Evolutionary conservation across 1,140 invertebrate species (phyloP).

Genomic region (Brachionus rubens): DNA sequence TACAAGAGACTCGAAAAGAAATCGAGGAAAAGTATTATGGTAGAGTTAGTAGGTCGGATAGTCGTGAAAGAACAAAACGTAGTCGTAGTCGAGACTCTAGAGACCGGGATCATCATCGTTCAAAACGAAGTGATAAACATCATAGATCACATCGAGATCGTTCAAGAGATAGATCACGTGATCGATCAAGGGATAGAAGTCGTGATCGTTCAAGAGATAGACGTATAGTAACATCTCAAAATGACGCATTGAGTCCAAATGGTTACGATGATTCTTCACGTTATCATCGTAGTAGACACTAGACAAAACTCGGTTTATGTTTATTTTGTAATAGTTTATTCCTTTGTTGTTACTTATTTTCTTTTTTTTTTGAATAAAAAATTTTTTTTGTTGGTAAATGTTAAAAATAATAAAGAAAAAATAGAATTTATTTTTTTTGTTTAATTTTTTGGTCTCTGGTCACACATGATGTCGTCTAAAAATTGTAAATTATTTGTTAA

Average conservation of each 20-base stretch:
- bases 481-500: too few relatives aligned
- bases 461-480: too few relatives aligned
- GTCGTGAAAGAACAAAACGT: slow-evolving; percentile 10
- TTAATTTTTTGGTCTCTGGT: too few relatives aligned
- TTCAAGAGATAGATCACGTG: slow-evolving; percentile 25
- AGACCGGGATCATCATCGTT: slow-evolving; percentile 27
- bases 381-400: too few relatives aligned
- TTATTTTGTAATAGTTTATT: too few relatives aligned
- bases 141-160: slow-evolving; percentile 39
- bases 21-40: slow-evolving; percentile 90
- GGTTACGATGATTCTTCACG: neutral
- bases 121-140: slow-evolving; percentile 20
- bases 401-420: too few relatives aligned
- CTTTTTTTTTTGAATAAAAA: too few relatives aligned
- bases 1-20: slow-evolving; percentile 90
- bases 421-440: too few relatives aligned
- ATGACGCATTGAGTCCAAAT: neutral
- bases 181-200: neutral
- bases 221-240: neutral
- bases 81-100: slow-evolving; percentile 27
- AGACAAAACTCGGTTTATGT: too few relatives aligned
- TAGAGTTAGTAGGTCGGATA: neutral
- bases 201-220: slow-evolving; percentile 30
- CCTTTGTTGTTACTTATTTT: too few relatives aligned
- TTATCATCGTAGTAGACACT: slow-evolving; percentile 23